These are phyloP conservation scores for Dicyrtoma fusca DNA, from an alignment of 2,888 invertebrate genomes.

Conservation along the genomic window DNA sequence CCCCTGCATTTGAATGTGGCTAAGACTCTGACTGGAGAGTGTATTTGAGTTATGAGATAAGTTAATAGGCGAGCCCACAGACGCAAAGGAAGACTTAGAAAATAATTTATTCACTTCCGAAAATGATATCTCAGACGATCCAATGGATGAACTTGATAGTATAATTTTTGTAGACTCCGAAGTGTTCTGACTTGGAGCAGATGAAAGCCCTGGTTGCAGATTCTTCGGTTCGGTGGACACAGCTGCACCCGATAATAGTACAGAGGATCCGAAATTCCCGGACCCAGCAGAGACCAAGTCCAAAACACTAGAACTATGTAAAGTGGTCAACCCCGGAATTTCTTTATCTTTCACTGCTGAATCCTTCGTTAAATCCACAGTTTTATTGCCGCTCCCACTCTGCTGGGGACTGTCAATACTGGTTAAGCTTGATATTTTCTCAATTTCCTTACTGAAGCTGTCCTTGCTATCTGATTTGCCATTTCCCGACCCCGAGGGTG, in stretches of 20 bases:
- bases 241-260: slow-evolving; percentile 5
- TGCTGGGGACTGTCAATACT: not conserved
- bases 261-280: not conserved
- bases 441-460: not conserved
- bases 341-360: not conserved
- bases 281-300: not conserved
- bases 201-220: not conserved
- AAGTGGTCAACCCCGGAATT: not conserved
- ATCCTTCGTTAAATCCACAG: not conserved
- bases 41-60: slow-evolving; percentile 17
- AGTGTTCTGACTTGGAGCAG: not conserved
- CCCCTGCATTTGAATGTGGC: not conserved
- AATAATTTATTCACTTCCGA: slow-evolving; percentile 40
- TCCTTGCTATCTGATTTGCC: slow-evolving; percentile 12
- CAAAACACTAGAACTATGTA: not conserved
- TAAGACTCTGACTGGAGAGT: not conserved
- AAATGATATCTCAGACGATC: slow-evolving; percentile 27
- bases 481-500: not conserved
- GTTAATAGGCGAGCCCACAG: slow-evolving; percentile 27
- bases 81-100: slow-evolving; percentile 10
- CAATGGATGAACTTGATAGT: slow-evolving; percentile 26
- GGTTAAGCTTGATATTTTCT: slow-evolving; percentile 6
- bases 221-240: not conserved
- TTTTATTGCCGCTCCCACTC: not conserved
- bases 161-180: slow-evolving; percentile 27